Conservation (phyloP, 2,113 vertebrate genomes). For the Microtus oregoni region DNA sequence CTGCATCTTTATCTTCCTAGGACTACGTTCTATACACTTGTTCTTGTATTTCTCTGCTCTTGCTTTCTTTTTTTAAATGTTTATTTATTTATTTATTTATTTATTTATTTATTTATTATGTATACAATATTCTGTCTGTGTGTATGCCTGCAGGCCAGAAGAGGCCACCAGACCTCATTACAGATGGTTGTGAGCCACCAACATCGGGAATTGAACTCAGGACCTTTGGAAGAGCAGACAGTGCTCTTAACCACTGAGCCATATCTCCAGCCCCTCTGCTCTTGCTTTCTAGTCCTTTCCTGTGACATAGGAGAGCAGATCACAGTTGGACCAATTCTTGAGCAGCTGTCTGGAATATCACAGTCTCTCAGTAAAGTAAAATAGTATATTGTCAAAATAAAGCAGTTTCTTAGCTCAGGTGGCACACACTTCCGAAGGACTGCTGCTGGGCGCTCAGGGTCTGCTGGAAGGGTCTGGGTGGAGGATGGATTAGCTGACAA, state of each 20-base stretch:
- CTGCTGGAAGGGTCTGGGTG: slow-evolving; percentile 76
- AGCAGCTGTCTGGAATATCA: neutral
- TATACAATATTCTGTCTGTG: no score
- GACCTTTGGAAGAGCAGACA: no score
- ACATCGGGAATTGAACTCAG: no score
- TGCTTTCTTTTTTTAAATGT: no score
- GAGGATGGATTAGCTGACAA: slow-evolving; percentile 73
- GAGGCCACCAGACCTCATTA: no score
- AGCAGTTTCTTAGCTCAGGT: neutral
- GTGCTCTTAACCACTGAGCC: no score
- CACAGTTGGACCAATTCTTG: neutral
- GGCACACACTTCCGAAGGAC: neutral
- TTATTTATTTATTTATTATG: no score
- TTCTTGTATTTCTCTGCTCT: slow-evolving; percentile 34
- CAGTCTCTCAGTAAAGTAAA: slow-evolving; percentile 49
- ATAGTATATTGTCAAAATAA: slow-evolving; percentile 14
- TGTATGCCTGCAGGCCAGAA: no score
- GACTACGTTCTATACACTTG: neutral
- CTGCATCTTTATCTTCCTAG: neutral
- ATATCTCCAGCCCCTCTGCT: no score
- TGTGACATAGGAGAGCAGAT: slow-evolving; percentile 33
- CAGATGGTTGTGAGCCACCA: no score
- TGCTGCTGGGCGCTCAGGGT: neutral
- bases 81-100: no score
- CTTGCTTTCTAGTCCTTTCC: neutral